Evolutionary conservation across 1,140 invertebrate species (phyloP).

Genomic region (Gryllus bimaculatus): DNA sequence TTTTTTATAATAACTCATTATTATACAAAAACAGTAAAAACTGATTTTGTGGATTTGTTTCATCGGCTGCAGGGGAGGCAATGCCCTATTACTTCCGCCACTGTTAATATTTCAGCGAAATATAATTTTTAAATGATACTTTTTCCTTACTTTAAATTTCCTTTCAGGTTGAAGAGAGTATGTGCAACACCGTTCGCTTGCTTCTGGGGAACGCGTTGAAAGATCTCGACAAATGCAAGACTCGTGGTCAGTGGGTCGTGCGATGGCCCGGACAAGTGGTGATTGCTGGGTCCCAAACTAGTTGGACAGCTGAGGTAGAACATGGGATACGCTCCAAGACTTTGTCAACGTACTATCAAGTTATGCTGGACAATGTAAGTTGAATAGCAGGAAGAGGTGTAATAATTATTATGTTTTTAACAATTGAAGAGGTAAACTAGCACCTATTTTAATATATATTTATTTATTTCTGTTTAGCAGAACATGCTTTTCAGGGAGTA

Average conservation of each 20-base stretch:
- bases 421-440: background rate
- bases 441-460: background rate
- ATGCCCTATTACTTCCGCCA: no score
- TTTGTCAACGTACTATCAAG: slow-evolving; percentile 37
- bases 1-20: no score
- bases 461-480: no score
- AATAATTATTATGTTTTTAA: background rate
- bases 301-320: slow-evolving; percentile 53
- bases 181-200: slow-evolving; percentile 33
- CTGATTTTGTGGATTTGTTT: no score
- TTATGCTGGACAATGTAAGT: slow-evolving; percentile 39
- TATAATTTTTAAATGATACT: no score
- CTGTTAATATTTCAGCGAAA: no score
- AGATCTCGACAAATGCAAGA: slow-evolving; percentile 35
- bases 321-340: slow-evolving; percentile 37
- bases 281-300: slow-evolving; percentile 52
- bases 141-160: background rate
- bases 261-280: slow-evolving; percentile 68
- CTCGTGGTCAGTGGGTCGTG: slow-evolving; percentile 57
- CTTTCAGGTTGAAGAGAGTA: slow-evolving; percentile 15
- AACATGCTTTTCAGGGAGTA: no score
- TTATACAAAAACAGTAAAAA: no score
- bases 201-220: slow-evolving; percentile 43
- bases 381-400: background rate
- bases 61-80: no score